These are phyloP conservation scores for Seriola aureovittata DNA, from an alignment of 2,113 vertebrate species.

Conservation along the genomic window DNA sequence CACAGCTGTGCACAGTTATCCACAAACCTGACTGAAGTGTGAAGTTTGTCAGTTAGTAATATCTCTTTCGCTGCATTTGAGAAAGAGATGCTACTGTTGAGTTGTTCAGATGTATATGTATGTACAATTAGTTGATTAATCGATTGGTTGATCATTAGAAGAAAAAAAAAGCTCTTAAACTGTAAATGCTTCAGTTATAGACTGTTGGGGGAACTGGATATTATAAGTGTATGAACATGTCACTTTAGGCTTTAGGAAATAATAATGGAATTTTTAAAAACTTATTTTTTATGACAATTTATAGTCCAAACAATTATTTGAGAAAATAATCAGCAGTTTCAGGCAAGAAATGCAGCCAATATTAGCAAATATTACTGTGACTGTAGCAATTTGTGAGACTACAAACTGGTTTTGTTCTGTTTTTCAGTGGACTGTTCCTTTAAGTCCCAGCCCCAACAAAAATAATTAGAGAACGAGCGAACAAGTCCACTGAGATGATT, in stretches of 20 bases:
- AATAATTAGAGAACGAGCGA: background rate
- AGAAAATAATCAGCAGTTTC: background rate
- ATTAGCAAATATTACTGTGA: background rate
- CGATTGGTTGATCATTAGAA: background rate
- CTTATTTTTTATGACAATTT: background rate
- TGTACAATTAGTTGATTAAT: background rate
- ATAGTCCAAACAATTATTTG: background rate
- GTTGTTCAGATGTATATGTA: background rate
- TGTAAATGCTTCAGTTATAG: background rate
- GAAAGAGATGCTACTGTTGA: background rate
- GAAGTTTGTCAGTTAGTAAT: background rate
- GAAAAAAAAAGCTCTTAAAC: too few relatives aligned
- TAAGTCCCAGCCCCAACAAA: background rate
- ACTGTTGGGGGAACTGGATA: background rate
- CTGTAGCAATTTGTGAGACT: background rate
- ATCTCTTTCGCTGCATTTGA: background rate
- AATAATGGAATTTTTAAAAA: rapidly evolving
- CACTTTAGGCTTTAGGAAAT: background rate
- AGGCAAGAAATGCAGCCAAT: background rate
- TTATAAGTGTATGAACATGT: background rate
- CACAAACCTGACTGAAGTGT: too few relatives aligned
- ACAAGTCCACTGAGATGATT: background rate
- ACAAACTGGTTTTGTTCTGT: background rate
- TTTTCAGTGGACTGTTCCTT: background rate
- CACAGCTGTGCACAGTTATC: background rate